Conservation (phyloP, 2,113 vertebrate genomes). For the Casuarius casuarius region DNA sequence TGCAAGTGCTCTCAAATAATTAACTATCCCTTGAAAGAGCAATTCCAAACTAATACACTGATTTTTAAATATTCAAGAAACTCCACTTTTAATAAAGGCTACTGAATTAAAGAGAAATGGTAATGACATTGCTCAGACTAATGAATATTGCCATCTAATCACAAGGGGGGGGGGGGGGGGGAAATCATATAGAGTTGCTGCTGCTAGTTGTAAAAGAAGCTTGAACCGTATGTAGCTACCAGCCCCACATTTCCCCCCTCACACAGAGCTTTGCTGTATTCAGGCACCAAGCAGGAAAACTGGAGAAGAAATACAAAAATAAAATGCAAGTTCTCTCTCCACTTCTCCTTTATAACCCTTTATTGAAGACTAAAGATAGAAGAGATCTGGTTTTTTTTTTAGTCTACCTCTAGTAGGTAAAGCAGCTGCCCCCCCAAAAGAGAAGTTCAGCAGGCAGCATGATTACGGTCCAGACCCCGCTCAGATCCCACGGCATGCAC, state of each 20-base stretch:
- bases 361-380: neutral
- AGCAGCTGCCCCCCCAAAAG: neutral
- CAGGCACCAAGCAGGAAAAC: neutral
- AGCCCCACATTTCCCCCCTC: fast-evolving
- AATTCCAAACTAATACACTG: neutral
- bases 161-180: too few relatives aligned
- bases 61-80: neutral
- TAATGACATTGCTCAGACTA: neutral
- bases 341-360: too few relatives aligned
- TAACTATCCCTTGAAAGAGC: neutral
- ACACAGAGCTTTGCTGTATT: neutral
- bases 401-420: neutral
- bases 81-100: neutral
- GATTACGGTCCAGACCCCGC: neutral
- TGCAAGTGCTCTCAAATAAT: neutral
- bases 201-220: neutral
- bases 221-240: fast-evolving
- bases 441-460: neutral
- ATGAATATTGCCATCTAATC: neutral
- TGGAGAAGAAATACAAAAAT: neutral
- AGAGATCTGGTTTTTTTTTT: neutral
- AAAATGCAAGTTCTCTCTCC: neutral
- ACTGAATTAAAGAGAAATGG: neutral
- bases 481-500: neutral
- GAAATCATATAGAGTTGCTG: neutral